Evolutionary conservation across 2,888 invertebrate genomes (phyloP).

Genomic region (Sphaeridia pumilis): DNA sequence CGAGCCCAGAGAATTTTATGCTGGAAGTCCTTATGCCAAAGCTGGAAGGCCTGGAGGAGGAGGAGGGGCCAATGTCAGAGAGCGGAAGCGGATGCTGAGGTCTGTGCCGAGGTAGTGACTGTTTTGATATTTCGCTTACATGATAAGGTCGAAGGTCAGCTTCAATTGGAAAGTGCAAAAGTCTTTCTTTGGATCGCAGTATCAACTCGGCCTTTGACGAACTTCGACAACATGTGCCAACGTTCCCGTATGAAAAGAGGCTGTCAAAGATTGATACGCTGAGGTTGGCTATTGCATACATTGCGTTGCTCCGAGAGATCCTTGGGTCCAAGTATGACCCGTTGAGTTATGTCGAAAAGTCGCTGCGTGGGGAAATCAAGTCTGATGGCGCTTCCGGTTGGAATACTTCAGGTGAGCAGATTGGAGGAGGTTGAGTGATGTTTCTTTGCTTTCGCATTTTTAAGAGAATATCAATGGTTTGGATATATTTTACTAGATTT

Average conservation of each 20-base stretch:
- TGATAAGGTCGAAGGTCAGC: too few species aligned
- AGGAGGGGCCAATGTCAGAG: conserved; percentile 94
- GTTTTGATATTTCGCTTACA: too few species aligned
- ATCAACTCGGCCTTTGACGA: conserved; percentile 99
- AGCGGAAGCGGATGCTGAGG: conserved; percentile 95
- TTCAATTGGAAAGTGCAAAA: too few species aligned
- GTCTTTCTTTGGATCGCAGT: conserved; percentile 47
- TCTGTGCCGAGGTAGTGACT: conserved; percentile 36
- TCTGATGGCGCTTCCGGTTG: conserved; percentile 72
- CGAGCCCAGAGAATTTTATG: too few species aligned
- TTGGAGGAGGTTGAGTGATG: too few species aligned
- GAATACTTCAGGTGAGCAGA: conserved; percentile 92
- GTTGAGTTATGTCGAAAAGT: conserved; percentile 82
- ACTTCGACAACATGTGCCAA: conserved; percentile 92
- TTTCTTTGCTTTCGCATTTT: too few species aligned
- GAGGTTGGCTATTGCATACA: conserved; percentile 92
- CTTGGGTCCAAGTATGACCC: conserved; percentile 81
- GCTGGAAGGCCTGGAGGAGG: too few species aligned
- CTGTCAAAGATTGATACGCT: conserved; percentile 97
- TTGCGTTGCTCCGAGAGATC: conserved; percentile 80
- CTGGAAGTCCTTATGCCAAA: too few species aligned
- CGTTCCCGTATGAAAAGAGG: conserved; percentile 96
- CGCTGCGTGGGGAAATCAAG: conserved; percentile 77
- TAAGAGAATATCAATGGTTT: too few species aligned
- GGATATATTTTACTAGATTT: conserved; percentile 82